Base-by-base conservation (phyloP, 2,888 invertebrate genomes). In the Noctua pronuba region DNA sequence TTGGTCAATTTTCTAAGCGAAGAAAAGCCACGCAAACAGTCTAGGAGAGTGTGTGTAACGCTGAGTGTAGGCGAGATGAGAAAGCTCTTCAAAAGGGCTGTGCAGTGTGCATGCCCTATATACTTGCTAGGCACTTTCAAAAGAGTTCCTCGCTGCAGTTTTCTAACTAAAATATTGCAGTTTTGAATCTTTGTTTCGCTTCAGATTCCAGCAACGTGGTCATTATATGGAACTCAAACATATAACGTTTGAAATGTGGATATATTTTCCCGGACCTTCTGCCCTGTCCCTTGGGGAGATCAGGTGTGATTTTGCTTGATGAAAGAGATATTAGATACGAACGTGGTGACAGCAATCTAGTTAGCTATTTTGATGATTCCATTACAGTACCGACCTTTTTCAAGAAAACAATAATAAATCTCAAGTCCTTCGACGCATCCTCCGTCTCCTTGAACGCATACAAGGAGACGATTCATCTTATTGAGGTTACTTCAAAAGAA, bases 41-140 rank as follows among this genome's bases (percentile, higher is more conserved):
- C 13, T 58, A 21, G 18, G 24, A 78, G 64, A 73, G 68, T 69
- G 67, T 71, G 8, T 72, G 38, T 66, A 73, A 62, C 70, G 38
- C 28, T 11, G 55, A 44, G 70, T 66, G 81, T 65, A 38, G 35
- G 49, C 46, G 65, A 74, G 62, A 82, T 84, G 79, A 82, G 84
- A 82, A 74, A 79, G 76, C 79, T 72, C 73, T 84, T 79, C 62
- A 82, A 84, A 85, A 84, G 68, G 16, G 65, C 44, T 71, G 7
- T 38, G 38, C 7, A 38, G 38, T 38, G n/a, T 55, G 67, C 46
- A 64, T 31, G 76, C 46, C 85, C 72, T 76, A 66, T 67, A 67
- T 64, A 75, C 66, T 64, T 46, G 35, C 10, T 28, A 11, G 31
- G 44, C 35, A 16, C 44, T 70, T 60, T 55, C 18, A 66, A 71